Evolutionary conservation across 2,888 invertebrate species (phyloP).

Genomic region (Imbricaverruca yamaguchii): DNA sequence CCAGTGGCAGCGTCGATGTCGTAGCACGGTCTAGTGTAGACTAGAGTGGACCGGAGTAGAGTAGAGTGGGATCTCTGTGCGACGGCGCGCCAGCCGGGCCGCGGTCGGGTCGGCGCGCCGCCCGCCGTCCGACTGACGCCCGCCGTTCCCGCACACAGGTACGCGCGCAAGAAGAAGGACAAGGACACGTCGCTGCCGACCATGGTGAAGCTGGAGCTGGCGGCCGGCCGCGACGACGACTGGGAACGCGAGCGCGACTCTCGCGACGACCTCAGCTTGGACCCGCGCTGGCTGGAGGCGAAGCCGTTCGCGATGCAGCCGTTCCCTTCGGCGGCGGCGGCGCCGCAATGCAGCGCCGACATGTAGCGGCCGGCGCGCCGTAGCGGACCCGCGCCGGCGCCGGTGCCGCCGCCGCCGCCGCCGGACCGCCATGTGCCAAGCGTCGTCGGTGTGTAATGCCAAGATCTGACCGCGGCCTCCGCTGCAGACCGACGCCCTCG

Average conservation of each 20-base stretch:
- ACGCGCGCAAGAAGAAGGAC: conserved; percentile 24
- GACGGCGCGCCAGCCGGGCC: neutral
- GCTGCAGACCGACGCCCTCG: neutral
- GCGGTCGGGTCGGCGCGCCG: neutral
- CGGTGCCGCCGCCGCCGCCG: neutral
- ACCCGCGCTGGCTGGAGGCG: neutral
- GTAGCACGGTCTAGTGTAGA: too few species aligned
- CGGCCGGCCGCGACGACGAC: neutral
- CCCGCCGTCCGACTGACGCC: neutral
- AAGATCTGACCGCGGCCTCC: neutral
- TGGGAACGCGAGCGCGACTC: neutral
- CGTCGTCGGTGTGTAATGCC: neutral
- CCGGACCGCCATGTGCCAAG: neutral
- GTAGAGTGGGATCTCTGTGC: too few species aligned
- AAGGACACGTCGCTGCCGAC: conserved; percentile 21
- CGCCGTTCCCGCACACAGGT: neutral
- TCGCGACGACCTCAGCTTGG: neutral
- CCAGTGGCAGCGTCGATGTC: too few species aligned
- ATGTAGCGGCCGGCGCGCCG: conserved; percentile 7
- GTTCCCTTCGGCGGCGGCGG: neutral
- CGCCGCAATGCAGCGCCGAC: conserved; percentile 17
- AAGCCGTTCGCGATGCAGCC: neutral
- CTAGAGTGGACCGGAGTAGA: too few species aligned
- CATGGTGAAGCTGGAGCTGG: neutral
- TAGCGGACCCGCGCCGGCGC: neutral